These are phyloP conservation scores for Lepidurus couesii DNA, from an alignment of 1,140 invertebrate species.

Conservation along the genomic window DNA sequence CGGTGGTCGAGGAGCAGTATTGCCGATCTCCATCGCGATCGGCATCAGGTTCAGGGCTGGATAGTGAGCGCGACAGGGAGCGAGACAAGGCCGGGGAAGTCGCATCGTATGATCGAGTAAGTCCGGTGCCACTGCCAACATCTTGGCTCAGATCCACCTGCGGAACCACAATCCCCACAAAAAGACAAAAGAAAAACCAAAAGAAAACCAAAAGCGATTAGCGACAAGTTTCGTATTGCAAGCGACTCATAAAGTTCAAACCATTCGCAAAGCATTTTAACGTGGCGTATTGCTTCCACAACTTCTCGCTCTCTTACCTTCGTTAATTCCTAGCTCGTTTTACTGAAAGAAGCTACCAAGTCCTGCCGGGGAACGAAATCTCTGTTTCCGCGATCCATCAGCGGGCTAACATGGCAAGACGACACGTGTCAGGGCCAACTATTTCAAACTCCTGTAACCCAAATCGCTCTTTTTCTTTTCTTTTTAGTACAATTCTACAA, in stretches of 20 bases:
- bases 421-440: background rate
- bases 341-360: background rate
- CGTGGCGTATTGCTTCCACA: background rate
- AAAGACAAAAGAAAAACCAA: background rate
- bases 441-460: background rate
- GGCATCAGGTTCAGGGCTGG: slow-evolving; percentile 31
- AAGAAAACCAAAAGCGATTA: background rate
- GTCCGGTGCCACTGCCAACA: background rate
- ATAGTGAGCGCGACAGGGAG: slow-evolving; percentile 31
- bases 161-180: slow-evolving; percentile 6
- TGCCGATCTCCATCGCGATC: slow-evolving; percentile 53
- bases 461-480: too few species aligned
- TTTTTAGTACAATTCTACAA: too few species aligned
- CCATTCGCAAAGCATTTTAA: too few species aligned
- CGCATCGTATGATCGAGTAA: slow-evolving; percentile 10
- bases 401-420: background rate
- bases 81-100: slow-evolving; percentile 31
- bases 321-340: background rate
- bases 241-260: too few species aligned
- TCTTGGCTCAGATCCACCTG: slow-evolving; percentile 28
- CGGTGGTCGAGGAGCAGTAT: slow-evolving; percentile 69
- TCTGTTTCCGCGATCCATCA: background rate
- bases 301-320: background rate
- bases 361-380: background rate
- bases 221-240: background rate